Evolutionary conservation across 2,797 vertebrate species (phyloP).

Genomic region (Propithecus deckenii): DNA sequence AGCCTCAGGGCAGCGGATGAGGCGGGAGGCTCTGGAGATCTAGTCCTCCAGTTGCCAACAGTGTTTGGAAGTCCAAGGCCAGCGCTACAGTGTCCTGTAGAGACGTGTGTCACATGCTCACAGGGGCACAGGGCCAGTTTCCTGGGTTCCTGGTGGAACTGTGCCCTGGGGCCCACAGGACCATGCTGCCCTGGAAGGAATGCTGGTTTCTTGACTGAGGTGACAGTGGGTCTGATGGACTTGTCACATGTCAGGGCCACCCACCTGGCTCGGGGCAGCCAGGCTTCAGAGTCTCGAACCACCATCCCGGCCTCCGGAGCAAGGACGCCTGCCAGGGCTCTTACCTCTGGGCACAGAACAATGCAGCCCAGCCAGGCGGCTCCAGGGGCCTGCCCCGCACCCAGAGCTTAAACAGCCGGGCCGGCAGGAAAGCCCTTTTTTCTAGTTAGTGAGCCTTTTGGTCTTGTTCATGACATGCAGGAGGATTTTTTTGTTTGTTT

Average conservation of each 20-base stretch:
- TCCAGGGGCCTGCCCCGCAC: accelerated
- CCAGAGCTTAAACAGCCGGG: accelerated
- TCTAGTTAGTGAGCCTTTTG: neutral
- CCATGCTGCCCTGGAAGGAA: neutral
- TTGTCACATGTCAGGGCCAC: neutral
- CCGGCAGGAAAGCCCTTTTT: neutral
- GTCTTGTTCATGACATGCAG: neutral
- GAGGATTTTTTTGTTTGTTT: neutral
- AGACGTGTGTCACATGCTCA: accelerated
- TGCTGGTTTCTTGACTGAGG: neutral
- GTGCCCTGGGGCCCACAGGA: neutral
- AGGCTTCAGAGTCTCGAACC: neutral
- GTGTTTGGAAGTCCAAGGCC: neutral
- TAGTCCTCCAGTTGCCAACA: neutral
- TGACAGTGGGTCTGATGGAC: neutral
- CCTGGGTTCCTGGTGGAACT: neutral
- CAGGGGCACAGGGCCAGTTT: neutral
- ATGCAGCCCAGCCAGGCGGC: neutral
- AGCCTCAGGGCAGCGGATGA: neutral
- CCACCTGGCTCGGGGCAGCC: neutral
- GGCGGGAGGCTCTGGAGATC: too few species aligned
- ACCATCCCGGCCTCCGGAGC: neutral
- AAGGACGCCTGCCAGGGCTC: neutral
- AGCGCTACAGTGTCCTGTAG: accelerated
- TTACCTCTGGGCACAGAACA: neutral